Percentiles rank a stretch among this genome's conserved stretches.
Evolutionary conservation across 2,888 invertebrate species (phyloP).

Genomic region (Hypercompe scribonia): DNA sequence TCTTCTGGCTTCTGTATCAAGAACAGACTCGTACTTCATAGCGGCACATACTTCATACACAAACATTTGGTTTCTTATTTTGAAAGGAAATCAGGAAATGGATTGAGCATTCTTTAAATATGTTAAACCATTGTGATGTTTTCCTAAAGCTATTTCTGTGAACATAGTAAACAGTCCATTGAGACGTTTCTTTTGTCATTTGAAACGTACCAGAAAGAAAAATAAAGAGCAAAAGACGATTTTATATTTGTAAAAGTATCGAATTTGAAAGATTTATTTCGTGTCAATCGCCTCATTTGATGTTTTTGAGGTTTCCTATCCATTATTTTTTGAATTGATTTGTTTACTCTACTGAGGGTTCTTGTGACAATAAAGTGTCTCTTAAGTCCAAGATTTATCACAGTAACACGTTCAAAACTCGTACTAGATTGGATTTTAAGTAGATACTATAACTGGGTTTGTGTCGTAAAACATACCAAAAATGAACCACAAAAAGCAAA

Average conservation of each 20-base stretch:
- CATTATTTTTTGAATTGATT: neutral
- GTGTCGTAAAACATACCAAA: too few species aligned
- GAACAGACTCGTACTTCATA: neutral
- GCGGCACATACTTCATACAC: neutral
- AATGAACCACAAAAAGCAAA: too few species aligned
- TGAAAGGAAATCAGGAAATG: constrained; percentile 11
- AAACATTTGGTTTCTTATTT: neutral
- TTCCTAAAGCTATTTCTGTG: constrained; percentile 29
- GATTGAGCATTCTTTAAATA: constrained; percentile 27
- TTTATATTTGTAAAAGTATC: constrained; percentile 44
- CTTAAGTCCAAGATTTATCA: neutral
- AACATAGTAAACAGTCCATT: constrained; percentile 44
- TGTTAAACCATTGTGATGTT: constrained; percentile 27
- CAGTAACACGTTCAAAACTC: neutral
- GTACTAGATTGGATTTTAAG: too few species aligned
- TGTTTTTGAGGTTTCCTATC: constrained; percentile 12
- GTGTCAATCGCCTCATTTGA: constrained; percentile 20
- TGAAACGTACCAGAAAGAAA: constrained; percentile 45
- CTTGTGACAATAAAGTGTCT: neutral
- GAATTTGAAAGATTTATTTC: constrained; percentile 42
- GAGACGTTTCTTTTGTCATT: constrained; percentile 49
- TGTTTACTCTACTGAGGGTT: neutral
- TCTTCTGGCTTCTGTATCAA: neutral
- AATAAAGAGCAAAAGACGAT: constrained; percentile 32
- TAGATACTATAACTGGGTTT: neutral